These are phyloP conservation scores for Eretmochelys imbricata DNA, from an alignment of 2,113 vertebrate genomes.

Conservation along the genomic window DNA sequence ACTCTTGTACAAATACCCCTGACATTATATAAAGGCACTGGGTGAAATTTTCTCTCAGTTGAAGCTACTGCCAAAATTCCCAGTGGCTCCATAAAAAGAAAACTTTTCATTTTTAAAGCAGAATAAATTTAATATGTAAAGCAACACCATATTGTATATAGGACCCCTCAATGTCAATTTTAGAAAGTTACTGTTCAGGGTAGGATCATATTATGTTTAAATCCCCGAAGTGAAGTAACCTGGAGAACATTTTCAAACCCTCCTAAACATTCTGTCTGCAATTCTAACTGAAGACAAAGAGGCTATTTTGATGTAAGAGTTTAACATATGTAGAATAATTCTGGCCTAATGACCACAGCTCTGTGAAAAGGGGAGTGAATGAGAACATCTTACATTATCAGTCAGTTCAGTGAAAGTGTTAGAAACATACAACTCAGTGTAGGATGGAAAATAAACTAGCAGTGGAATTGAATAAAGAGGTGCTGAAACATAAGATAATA, in stretches of 20 bases:
- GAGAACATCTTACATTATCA: neutral
- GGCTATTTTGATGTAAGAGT: neutral
- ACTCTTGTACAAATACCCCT: neutral
- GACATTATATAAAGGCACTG: neutral
- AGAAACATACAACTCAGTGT: neutral
- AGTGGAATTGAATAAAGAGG: neutral
- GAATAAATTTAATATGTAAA: neutral
- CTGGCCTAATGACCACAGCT: neutral
- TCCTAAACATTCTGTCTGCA: neutral
- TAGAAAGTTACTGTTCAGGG: neutral
- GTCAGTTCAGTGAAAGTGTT: neutral
- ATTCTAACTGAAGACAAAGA: neutral
- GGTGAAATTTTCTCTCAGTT: neutral
- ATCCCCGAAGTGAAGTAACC: neutral
- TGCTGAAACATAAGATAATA: neutral
- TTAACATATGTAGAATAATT: neutral
- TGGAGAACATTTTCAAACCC: neutral
- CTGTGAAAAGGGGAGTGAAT: neutral
- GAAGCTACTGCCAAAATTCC: neutral
- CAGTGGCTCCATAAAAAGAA: neutral
- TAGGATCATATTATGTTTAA: neutral
- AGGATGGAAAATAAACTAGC: neutral
- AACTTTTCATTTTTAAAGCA: neutral
- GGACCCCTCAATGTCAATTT: neutral
- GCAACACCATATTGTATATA: neutral